Evolutionary conservation across 2,888 invertebrate genomes (phyloP).

Genomic region (Deilephila elpenor): DNA sequence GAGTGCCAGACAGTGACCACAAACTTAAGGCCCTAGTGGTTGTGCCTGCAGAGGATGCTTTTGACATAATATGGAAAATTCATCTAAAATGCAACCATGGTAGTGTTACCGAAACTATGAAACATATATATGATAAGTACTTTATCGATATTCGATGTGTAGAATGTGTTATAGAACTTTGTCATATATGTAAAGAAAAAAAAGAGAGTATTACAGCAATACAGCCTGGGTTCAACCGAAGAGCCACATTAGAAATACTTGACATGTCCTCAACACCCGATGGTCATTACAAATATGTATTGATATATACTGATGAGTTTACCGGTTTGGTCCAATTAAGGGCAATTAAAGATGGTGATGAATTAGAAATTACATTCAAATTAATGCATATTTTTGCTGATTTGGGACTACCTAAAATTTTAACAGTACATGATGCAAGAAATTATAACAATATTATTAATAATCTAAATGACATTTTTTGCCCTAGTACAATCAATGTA

Average conservation of each 20-base stretch:
- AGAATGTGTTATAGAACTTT: background rate
- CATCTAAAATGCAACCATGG: conserved; percentile 23
- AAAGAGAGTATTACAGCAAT: background rate
- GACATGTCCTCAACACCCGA: conserved; percentile 10
- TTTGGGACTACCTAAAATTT: conserved; percentile 19
- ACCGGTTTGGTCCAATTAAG: conserved; percentile 24
- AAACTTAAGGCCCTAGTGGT: background rate
- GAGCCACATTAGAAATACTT: conserved; percentile 8
- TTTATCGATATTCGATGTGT: conserved; percentile 17
- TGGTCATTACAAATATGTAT: conserved; percentile 9
- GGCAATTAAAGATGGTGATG: background rate
- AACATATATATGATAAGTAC: background rate
- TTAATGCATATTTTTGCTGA: conserved; percentile 28
- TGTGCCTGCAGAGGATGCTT: conserved; percentile 24
- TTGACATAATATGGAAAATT: conserved; percentile 22
- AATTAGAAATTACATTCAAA: conserved; percentile 10
- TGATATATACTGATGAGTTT: conserved; percentile 13
- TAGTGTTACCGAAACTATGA: conserved; percentile 14
- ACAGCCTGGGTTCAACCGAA: conserved; percentile 6
- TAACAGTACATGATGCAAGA: background rate
- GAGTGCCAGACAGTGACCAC: background rate
- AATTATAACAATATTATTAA: conserved; percentile 15
- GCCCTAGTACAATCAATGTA: background rate
- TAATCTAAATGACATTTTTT: conserved; percentile 10
- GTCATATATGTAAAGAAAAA: conserved; percentile 6